phyloP scores from a whole-genome alignment of 2,888 invertebrate species.

The Unio delphinus region DNA sequence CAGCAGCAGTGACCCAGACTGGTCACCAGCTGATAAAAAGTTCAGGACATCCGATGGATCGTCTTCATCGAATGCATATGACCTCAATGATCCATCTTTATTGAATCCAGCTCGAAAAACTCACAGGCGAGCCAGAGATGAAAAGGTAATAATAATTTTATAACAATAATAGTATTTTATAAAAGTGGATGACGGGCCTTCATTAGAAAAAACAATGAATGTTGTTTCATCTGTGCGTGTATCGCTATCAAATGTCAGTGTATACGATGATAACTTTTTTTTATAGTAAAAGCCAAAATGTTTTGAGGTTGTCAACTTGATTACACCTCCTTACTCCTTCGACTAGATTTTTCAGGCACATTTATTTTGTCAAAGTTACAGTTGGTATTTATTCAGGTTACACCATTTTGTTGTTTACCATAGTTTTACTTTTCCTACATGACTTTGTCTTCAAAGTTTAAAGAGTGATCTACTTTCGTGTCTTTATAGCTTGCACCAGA shows the following conservation, averaged over 20 bases:
- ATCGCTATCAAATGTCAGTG: too few relatives aligned
- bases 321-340: too few relatives aligned
- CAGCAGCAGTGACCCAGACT: slow-evolving; percentile 42
- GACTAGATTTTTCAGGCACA: too few relatives aligned
- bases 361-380: background rate
- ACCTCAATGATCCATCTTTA: background rate
- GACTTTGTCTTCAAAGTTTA: slow-evolving; percentile 66
- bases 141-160: slow-evolving; percentile 28
- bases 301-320: too few relatives aligned
- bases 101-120: slow-evolving; percentile 28
- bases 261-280: too few relatives aligned
- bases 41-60: slow-evolving; percentile 17
- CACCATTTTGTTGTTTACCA: background rate
- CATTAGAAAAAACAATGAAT: too few relatives aligned
- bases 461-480: background rate
- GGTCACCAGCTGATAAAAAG: slow-evolving; percentile 43
- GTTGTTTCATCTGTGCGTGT: too few relatives aligned
- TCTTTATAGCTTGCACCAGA: slow-evolving; percentile 78
- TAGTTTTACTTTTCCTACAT: background rate
- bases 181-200: too few relatives aligned
- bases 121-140: slow-evolving; percentile 40
- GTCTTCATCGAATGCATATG: background rate
- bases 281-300: too few relatives aligned
- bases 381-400: background rate
- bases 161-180: too few relatives aligned